phyloP scores from a whole-genome alignment of 2,113 vertebrate genomes.

The Elanus axillaris region DNA sequence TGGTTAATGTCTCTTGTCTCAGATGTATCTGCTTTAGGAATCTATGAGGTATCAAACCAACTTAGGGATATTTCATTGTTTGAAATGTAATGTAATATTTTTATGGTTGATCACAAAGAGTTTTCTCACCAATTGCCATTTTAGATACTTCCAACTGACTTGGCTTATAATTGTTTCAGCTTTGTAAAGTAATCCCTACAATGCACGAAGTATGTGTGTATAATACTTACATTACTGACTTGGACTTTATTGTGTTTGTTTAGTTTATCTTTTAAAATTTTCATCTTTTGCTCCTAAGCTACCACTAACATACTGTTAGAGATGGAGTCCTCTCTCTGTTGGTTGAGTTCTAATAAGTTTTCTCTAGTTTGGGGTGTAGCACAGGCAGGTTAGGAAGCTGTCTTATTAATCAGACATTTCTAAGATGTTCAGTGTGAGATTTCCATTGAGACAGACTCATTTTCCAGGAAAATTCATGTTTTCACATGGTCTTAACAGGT shows the following conservation, averaged over 20 bases:
- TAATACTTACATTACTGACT: neutral
- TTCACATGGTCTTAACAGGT: neutral
- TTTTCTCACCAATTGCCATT: neutral
- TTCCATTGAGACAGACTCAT: neutral
- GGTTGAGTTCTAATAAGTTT: neutral
- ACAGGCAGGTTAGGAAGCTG: neutral
- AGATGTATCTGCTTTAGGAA: neutral
- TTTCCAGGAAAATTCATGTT: neutral
- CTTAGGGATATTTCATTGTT: neutral
- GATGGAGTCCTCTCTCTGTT: neutral
- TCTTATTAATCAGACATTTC: neutral
- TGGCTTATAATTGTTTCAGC: neutral
- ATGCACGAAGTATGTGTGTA: fast-evolving
- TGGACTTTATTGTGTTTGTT: neutral
- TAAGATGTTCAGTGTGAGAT: neutral
- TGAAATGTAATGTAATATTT: neutral
- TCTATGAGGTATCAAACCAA: neutral
- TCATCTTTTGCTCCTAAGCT: neutral
- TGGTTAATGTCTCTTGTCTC: neutral
- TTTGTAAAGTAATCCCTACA: neutral
- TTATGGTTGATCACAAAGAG: neutral
- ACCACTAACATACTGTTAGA: neutral
- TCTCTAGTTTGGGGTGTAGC: neutral
- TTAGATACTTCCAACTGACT: neutral
- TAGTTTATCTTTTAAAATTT: neutral